Percentiles rank a stretch among this genome's conserved stretches.
phyloP scores from a whole-genome alignment of 1,140 invertebrate genomes.

The Zaprionus tsacasi region DNA sequence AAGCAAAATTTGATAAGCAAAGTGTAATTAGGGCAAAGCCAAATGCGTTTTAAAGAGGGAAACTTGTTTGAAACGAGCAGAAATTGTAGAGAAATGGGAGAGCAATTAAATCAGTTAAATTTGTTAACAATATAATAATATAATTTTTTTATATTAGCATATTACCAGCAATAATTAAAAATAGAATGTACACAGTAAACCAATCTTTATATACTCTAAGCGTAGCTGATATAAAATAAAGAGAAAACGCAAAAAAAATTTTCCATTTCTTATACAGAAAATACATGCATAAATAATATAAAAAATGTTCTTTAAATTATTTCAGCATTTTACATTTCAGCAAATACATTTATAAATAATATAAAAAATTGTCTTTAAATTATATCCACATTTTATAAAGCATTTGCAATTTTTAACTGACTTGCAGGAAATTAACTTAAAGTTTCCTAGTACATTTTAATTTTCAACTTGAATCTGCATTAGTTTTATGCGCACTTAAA shows the following conservation, averaged over 20 bases:
- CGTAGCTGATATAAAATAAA: neutral
- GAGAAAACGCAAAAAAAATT: no score
- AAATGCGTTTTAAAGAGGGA: neutral
- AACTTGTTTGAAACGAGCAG: neutral
- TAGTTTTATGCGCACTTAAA: neutral
- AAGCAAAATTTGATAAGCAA: neutral
- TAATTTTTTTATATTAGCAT: neutral
- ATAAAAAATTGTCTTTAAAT: no score
- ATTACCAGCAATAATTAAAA: neutral
- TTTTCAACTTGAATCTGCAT: neutral
- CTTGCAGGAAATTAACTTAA: neutral
- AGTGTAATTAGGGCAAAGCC: conserved; percentile 1
- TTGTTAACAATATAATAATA: neutral
- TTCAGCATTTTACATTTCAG: no score
- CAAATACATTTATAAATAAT: no score
- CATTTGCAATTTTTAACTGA: no score
- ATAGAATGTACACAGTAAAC: neutral
- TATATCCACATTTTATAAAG: no score
- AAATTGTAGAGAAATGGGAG: neutral
- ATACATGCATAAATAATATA: no score
- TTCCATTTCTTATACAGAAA: no score
- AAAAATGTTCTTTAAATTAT: no score
- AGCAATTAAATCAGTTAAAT: neutral
- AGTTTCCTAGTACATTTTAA: neutral
- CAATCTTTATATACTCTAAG: no score